phyloP scores from a whole-genome alignment of 2,797 vertebrate species.

The Pipistrellus nathusii region DNA sequence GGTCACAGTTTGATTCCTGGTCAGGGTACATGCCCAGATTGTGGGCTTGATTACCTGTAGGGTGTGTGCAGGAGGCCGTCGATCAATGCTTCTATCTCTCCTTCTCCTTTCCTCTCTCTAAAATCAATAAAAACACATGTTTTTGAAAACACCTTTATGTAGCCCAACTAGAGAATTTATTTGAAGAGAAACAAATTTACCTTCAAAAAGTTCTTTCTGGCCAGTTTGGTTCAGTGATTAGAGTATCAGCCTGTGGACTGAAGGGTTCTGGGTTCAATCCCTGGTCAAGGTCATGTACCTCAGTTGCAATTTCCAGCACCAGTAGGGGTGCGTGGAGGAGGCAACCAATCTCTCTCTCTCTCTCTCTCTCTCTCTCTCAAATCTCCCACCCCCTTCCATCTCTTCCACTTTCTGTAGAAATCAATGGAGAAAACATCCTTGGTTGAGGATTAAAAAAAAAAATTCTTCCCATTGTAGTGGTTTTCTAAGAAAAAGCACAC shows the following conservation, averaged over 20 bases:
- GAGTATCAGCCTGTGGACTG: background rate
- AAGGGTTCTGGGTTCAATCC: background rate
- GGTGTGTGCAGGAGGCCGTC: too few species aligned
- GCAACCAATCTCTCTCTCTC: background rate
- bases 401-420: background rate
- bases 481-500: background rate
- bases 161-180: slow-evolving; percentile 27
- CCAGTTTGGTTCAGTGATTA: background rate
- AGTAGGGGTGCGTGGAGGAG: background rate
- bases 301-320: background rate
- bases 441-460: background rate
- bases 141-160: background rate
- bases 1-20: too few species aligned
- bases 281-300: background rate
- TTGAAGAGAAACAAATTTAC: slow-evolving; percentile 14
- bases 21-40: too few species aligned
- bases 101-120: too few species aligned
- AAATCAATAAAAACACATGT: too few species aligned
- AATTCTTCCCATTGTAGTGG: background rate
- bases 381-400: background rate
- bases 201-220: background rate
- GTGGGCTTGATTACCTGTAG: too few species aligned
- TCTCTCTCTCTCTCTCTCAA: background rate
- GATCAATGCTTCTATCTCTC: too few species aligned
- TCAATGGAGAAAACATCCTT: background rate